A percentile compares a stretch with the other conserved stretches of the same genome.
These are phyloP conservation scores for Phoebastria nigripes DNA, from an alignment of 2,797 vertebrate species.

Conservation along the genomic window DNA sequence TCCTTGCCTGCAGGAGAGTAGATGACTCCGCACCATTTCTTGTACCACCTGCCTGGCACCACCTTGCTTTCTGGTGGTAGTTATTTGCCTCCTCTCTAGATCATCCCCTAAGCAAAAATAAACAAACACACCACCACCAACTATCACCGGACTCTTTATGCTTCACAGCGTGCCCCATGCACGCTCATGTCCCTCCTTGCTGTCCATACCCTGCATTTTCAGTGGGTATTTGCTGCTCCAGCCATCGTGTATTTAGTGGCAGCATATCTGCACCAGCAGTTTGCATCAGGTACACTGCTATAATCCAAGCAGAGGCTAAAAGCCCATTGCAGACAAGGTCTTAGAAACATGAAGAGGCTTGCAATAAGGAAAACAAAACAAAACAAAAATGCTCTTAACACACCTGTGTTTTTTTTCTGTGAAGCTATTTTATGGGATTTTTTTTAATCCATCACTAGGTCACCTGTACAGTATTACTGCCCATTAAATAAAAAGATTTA, in stretches of 20 bases:
- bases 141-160: not conserved
- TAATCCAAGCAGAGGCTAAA: not conserved
- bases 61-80: not conserved
- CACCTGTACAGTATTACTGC: not conserved
- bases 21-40: not conserved
- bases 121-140: not conserved
- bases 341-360: not conserved
- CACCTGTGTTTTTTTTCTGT: not conserved
- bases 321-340: not conserved
- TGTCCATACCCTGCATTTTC: not conserved
- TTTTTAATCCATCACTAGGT: not conserved
- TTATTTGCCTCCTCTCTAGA: not conserved
- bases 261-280: not conserved
- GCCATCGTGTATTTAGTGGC: not conserved
- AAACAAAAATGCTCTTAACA: not conserved
- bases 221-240: not conserved
- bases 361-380: not conserved
- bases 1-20: not conserved
- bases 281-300: not conserved
- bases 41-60: not conserved
- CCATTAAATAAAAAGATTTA: not conserved
- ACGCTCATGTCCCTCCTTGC: rapidly evolving
- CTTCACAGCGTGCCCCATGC: not conserved
- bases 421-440: not conserved
- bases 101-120: not conserved